A percentile compares a stretch with the other conserved stretches of the same genome.
Conservation (phyloP, 2,797 vertebrate genomes). For the Lutjanus campechanus region DNA sequence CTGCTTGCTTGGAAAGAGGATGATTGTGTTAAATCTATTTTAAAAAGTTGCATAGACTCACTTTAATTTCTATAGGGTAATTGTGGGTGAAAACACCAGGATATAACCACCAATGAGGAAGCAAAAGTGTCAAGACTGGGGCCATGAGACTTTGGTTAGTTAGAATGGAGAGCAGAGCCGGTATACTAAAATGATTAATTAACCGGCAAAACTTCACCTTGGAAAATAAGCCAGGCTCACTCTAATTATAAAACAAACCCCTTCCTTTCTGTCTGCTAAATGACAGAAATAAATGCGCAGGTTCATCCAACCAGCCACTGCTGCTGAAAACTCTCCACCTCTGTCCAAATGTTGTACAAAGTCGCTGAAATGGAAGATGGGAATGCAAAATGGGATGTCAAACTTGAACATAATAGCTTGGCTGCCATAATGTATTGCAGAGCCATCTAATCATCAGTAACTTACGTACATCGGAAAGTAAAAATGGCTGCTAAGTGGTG, state of each 20-base stretch:
- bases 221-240: background rate
- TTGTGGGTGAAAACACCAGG: background rate
- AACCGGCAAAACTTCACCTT: slow-evolving; percentile 17
- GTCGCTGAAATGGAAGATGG: slow-evolving; percentile 15
- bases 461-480: slow-evolving; percentile 27
- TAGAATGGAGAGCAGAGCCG: background rate
- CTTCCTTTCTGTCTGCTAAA: background rate
- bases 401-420: slow-evolving; percentile 36
- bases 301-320: slow-evolving; percentile 1
- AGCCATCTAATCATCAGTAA: slow-evolving; percentile 50
- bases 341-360: slow-evolving; percentile 21
- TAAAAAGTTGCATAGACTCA: background rate
- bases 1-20: no score
- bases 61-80: background rate
- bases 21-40: background rate
- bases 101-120: background rate
- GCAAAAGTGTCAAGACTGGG: background rate
- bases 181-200: background rate
- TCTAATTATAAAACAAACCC: slow-evolving; percentile 28
- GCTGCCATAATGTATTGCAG: slow-evolving; percentile 40
- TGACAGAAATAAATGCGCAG: background rate
- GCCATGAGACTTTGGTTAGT: background rate
- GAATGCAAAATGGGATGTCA: slow-evolving; percentile 35
- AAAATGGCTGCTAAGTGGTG: slow-evolving; percentile 59
- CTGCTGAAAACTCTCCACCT: background rate